Conservation (phyloP, 1,140 invertebrate species). For the Holcopasites calliopsidis region DNA sequence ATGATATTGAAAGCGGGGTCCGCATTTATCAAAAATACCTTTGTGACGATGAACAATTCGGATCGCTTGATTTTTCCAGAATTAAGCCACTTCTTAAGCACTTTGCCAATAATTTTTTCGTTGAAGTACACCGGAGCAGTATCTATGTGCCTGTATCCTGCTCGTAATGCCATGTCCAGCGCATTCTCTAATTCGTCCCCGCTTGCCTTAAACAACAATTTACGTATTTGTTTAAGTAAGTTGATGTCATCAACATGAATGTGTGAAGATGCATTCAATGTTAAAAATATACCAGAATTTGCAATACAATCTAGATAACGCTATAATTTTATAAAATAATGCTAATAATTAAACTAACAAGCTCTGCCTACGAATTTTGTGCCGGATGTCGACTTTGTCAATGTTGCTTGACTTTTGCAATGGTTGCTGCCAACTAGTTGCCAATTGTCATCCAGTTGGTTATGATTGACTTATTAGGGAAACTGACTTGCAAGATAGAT, state of each 20-base stretch:
- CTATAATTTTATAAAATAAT: too few species aligned
- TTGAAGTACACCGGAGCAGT: conserved; percentile 84
- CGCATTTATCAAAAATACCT: conserved; percentile 73
- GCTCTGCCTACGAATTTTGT: too few species aligned
- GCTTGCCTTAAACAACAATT: conserved; percentile 72
- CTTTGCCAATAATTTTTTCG: conserved; percentile 82
- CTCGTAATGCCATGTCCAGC: conserved; percentile 81
- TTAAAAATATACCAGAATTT: too few species aligned
- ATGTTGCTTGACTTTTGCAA: too few species aligned
- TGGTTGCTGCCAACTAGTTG: too few species aligned
- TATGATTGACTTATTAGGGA: too few species aligned
- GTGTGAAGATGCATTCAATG: too few species aligned
- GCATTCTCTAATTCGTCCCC: conserved; percentile 80
- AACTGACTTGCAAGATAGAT: too few species aligned
- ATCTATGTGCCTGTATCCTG: conserved; percentile 87
- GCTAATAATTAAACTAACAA: too few species aligned
- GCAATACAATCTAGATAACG: too few species aligned
- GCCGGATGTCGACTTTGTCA: too few species aligned
- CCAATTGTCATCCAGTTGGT: too few species aligned
- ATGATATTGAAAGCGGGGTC: not conserved
- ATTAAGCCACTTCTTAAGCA: conserved; percentile 82
- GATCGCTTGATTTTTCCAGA: conserved; percentile 83
- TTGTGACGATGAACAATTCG: conserved; percentile 86
- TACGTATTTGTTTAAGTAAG: not conserved
- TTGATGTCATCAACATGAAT: not conserved